phyloP scores from a whole-genome alignment of 2,797 vertebrate species.

The Coilia nasus region DNA sequence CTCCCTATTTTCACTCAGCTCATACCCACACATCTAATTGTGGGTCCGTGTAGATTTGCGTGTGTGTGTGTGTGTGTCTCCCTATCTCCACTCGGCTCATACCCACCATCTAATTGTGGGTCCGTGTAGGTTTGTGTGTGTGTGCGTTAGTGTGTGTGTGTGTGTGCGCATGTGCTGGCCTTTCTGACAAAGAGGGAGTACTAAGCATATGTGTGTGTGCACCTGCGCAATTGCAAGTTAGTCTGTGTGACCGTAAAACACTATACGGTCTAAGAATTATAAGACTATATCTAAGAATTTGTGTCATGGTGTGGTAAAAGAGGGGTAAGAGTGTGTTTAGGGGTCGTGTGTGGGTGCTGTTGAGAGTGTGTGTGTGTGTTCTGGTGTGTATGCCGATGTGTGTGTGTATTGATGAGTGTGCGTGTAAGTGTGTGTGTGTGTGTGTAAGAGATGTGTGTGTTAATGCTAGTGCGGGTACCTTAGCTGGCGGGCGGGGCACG shows the following conservation, averaged over 20 bases:
- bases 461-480: conserved; percentile 64
- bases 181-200: not conserved
- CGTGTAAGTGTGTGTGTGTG: not conserved
- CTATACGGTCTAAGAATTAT: too few relatives aligned
- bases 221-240: not conserved
- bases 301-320: too few relatives aligned
- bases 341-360: not conserved
- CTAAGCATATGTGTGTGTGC: not conserved
- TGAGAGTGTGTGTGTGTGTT: too few relatives aligned
- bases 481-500: conserved; percentile 85
- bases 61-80: not conserved
- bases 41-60: not conserved
- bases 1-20: not conserved
- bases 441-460: too few relatives aligned
- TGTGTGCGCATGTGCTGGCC: too few relatives aligned
- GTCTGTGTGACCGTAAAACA: not conserved
- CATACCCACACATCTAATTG: not conserved
- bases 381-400: too few relatives aligned
- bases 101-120: not conserved
- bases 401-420: too few relatives aligned
- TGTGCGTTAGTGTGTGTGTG: not conserved
- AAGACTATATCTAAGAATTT: not conserved
- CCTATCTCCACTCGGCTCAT: too few relatives aligned
- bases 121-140: not conserved
- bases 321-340: not conserved